Base-by-base conservation (phyloP, 2,888 invertebrate genomes). In the Drosophila kambysellisi region DNA sequence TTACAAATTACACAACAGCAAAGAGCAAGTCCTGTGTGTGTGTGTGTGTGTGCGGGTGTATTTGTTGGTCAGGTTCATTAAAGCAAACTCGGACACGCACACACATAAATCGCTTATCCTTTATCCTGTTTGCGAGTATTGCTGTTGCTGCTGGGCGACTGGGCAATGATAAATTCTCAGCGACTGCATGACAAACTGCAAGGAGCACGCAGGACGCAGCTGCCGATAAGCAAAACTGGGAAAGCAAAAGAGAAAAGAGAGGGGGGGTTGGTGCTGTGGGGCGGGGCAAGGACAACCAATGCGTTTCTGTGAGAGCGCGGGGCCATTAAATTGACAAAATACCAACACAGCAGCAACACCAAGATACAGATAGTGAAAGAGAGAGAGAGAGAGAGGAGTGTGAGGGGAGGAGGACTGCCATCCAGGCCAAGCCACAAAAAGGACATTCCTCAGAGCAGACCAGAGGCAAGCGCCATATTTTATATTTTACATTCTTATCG, bases 401-500 rank as follows among this genome's bases (percentile, higher is more conserved):
- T n/a, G 61, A 11, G 32, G 29, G 37, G 58, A 56, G 56, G 29
- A n/a, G 33, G 12, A 41, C n/a, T 33, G 64, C 61, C 60, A 59
- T 43, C 58, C 57, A 70, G 60, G 74, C 70, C 64, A 69, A 78
- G 76, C 76, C 82, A 88, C 81, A 91, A 92, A 92, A 92, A 92
- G 92, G 92, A 92, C 92, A 92, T 92, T 92, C 91, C 91, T 92
- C 92, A 88, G 88, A 62, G 51, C 56, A 63, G 62, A 70, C 73
- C 72, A 70, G 74, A 79, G 80, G 70, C 72, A 89, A 84, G 80
- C 85, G 88, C 90, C 90, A 91, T 91, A 91, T 91, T 90, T 92
- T 93, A 92, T 93, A 93, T 93, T 93, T 93, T 92, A 92, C 92
- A 92, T 91, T 92, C 92, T 93, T 93, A 93, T 93, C 93, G 92